These are phyloP conservation scores for Lasioglossum vierecki DNA, from an alignment of 2,888 invertebrate species.

Conservation along the genomic window DNA sequence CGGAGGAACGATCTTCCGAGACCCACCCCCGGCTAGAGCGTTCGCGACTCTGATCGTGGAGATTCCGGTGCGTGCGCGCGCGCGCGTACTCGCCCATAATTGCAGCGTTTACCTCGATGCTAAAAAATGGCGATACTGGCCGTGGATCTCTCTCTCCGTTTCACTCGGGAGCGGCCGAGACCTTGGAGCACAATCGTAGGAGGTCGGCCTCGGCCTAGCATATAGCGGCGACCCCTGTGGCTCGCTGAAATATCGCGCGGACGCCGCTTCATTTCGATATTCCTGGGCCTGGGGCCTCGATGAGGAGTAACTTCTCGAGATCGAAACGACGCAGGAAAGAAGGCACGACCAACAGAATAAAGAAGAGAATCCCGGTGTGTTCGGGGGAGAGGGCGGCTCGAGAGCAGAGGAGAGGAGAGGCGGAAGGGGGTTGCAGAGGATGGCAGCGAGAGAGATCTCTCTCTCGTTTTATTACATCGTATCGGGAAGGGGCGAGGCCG, in stretches of 20 bases:
- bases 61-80: conserved; percentile 20
- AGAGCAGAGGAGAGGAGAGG: background rate
- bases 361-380: conserved; percentile 3
- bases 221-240: conserved; percentile 69
- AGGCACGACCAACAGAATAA: conserved; percentile 4
- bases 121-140: conserved; percentile 52
- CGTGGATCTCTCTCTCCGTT: background rate
- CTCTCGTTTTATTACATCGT: conserved; percentile 77
- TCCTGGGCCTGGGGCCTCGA: conserved; percentile 68
- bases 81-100: conserved; percentile 57
- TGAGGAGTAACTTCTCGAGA: conserved; percentile 61
- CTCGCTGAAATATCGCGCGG: conserved; percentile 75
- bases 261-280: conserved; percentile 75
- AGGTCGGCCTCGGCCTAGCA: conserved; percentile 64
- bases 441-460: conserved; percentile 54
- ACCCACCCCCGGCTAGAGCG: background rate
- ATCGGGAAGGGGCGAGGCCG: conserved; percentile 82
- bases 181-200: conserved; percentile 63
- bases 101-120: conserved; percentile 61
- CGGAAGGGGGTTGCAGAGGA: conserved; percentile 1
- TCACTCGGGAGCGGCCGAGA: conserved; percentile 34
- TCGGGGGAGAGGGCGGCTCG: background rate
- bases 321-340: conserved; percentile 43
- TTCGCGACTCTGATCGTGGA: conserved; percentile 7
- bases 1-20: background rate